A percentile compares a stretch with the other conserved stretches of the same genome.
These are phyloP conservation scores for Melanogrammus aeglefinus DNA, from an alignment of 2,797 vertebrate species.

Conservation along the genomic window DNA sequence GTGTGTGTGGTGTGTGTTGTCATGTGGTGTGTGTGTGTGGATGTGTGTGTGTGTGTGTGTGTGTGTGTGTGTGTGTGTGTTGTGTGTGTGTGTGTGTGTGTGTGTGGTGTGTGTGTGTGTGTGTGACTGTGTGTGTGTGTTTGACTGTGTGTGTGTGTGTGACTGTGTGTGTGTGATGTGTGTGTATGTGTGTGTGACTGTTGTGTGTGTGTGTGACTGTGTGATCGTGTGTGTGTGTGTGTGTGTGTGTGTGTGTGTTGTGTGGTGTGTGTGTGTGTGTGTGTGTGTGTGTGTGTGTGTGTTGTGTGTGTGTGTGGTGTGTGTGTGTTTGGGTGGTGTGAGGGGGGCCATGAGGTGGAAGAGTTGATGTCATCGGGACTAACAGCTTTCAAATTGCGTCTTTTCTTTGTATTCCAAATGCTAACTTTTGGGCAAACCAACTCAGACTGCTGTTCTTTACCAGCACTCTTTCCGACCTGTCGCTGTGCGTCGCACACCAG, in stretches of 20 bases:
- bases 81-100: background rate
- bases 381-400: constrained; percentile 29
- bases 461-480: constrained; percentile 14
- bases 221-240: background rate
- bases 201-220: no score
- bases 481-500: background rate
- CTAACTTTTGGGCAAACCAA: constrained; percentile 5
- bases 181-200: no score
- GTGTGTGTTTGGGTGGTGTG: background rate
- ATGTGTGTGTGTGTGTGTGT: no score
- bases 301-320: background rate
- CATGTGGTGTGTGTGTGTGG: no score
- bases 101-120: background rate
- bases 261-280: background rate
- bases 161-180: no score
- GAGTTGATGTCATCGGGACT: constrained; percentile 36
- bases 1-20: no score
- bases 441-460: constrained; percentile 11
- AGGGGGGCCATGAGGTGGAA: constrained; percentile 20
- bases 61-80: background rate
- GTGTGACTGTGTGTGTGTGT: no score
- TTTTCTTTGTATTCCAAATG: constrained; percentile 22
- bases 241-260: background rate
- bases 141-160: no score
- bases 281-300: no score